Evolutionary conservation across 1,140 invertebrate species (phyloP).

Genomic region (Aphaenogaster ashmeadi): DNA sequence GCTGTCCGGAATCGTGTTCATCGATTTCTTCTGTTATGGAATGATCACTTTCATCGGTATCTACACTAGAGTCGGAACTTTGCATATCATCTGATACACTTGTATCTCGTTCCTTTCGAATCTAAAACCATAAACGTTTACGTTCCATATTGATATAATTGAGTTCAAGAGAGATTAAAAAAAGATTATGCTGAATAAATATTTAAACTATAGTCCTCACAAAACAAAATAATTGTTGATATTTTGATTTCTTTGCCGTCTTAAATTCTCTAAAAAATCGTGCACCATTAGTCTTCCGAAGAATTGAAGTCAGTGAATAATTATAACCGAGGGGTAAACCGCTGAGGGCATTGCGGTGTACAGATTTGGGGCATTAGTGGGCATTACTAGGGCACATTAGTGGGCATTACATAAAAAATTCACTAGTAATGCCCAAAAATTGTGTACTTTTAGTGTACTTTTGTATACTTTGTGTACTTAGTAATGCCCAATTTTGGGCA

Average conservation of each 20-base stretch:
- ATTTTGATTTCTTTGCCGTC: neutral
- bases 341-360: too few relatives aligned
- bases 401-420: too few relatives aligned
- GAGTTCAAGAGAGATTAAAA: neutral
- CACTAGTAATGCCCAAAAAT: too few relatives aligned
- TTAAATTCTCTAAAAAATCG: neutral
- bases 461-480: too few relatives aligned
- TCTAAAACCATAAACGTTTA: slow-evolving; percentile 14
- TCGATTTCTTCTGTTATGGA: neutral
- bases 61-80: neutral
- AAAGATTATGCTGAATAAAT: neutral
- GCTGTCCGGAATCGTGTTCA: neutral
- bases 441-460: too few relatives aligned
- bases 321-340: too few relatives aligned
- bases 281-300: neutral
- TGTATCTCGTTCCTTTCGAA: neutral
- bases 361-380: too few relatives aligned
- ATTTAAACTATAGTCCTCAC: neutral
- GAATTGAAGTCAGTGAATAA: neutral
- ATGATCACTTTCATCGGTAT: neutral
- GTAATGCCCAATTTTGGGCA: too few relatives aligned
- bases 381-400: too few relatives aligned
- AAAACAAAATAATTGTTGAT: neutral
- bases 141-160: neutral
- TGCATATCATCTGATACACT: neutral